Evolutionary conservation across 2,888 invertebrate genomes (phyloP).

Genomic region (Aphrophora alni): DNA sequence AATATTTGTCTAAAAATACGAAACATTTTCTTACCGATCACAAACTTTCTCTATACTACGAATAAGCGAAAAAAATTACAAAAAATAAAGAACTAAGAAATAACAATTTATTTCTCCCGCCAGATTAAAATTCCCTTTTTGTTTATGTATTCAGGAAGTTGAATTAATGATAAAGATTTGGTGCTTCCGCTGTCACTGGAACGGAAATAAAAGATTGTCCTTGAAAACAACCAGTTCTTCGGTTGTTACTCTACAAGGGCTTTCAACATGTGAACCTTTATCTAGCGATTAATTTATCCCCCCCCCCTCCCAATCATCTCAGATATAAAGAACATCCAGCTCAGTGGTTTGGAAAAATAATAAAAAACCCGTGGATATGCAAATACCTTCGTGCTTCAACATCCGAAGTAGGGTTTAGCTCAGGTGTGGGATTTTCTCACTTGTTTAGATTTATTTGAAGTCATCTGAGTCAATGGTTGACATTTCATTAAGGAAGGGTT

Average conservation of each 20-base stretch:
- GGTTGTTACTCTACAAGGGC: background rate
- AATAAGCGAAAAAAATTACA: too few species aligned
- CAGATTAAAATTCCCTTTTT: too few species aligned
- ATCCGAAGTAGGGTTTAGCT: background rate
- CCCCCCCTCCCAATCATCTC: background rate
- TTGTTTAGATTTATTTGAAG: background rate
- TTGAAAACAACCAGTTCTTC: background rate
- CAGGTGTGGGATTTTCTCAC: background rate
- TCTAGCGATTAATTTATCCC: background rate
- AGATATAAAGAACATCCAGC: background rate
- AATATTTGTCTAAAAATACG: too few species aligned
- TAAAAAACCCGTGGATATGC: background rate
- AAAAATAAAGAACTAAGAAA: too few species aligned
- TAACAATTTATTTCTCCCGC: too few species aligned
- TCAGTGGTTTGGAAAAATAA: slow-evolving; percentile 4
- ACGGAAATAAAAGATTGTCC: background rate
- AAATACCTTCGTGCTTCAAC: background rate
- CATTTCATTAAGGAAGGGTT: background rate
- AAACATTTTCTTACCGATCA: too few species aligned
- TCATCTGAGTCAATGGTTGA: background rate
- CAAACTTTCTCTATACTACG: too few species aligned
- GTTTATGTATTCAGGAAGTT: background rate
- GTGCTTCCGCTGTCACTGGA: background rate
- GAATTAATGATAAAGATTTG: background rate
- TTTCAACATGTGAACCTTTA: background rate